Evolutionary conservation across 2,888 invertebrate genomes (phyloP).

Genomic region (Andrena dorsata): DNA sequence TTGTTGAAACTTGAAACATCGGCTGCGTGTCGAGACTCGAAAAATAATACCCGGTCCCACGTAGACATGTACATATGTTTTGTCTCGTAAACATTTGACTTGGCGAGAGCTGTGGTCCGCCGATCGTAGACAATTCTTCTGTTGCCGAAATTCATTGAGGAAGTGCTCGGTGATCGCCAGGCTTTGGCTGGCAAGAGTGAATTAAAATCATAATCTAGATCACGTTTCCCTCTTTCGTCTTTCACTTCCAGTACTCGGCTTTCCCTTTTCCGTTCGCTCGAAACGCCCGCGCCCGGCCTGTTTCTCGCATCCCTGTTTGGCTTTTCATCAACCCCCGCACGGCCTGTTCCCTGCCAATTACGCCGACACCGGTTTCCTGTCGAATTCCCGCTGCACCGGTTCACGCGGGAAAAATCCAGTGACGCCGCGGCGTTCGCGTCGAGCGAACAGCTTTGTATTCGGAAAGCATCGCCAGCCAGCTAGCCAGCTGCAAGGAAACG

Average conservation of each 20-base stretch:
- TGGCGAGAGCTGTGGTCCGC: conserved; percentile 20
- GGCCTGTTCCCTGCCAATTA: conserved; percentile 52
- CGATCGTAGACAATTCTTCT: conserved; percentile 48
- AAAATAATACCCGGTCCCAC: conserved; percentile 53
- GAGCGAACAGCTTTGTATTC: conserved; percentile 19
- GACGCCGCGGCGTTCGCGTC: background rate
- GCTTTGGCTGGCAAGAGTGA: background rate
- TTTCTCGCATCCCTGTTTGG: conserved; percentile 35
- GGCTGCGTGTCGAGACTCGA: conserved; percentile 39
- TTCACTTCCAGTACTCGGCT: too few species aligned
- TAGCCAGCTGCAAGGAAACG: too few species aligned
- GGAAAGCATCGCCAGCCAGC: background rate
- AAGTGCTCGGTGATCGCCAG: background rate
- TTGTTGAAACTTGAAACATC: conserved; percentile 57
- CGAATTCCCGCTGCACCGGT: conserved; percentile 33
- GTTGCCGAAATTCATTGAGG: background rate
- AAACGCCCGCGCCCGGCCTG: conserved; percentile 1
- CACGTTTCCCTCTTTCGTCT: background rate
- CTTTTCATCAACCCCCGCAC: conserved; percentile 38
- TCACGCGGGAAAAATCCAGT: conserved; percentile 15
- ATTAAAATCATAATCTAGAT: background rate
- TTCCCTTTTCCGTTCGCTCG: background rate
- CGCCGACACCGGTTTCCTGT: conserved; percentile 43
- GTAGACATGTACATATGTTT: conserved; percentile 45
- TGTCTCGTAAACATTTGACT: conserved; percentile 51